Evolutionary conservation across 2,888 invertebrate species (phyloP), one percentile per base, ranked within the genome.

Genomic region (Drosophila anomalipes): DNA sequence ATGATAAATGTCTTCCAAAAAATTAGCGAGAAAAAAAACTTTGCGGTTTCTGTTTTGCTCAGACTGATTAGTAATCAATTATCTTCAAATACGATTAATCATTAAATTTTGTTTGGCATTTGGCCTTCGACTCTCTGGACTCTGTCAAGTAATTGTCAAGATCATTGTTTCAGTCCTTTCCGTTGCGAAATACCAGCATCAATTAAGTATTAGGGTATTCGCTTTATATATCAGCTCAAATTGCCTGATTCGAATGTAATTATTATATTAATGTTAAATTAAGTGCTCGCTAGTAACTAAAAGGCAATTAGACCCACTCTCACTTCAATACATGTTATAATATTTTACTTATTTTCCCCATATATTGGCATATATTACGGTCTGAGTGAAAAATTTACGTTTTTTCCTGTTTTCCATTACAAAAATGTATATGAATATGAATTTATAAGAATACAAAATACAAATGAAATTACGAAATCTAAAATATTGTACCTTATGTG

Each of bases 201-300:
- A 26, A 47, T 47, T 9, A 47, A 9, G 7, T 47, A 16, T 16
- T 52, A 14, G 41, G 41, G 22, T 7, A n/a, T 32, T 4, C 35
- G 35, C 22, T 26, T 7, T 28, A 37, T 28, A 35, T 19, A 56
- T 56, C 51, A 72, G n/a, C 33, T 32, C 14, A n/a, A 70, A 37
- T 47, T 32, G 39, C 9, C 35, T 6, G 56, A 63, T 73, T 30
- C 39, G 16, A 67, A 63, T 67, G 62, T 72, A 44, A 62, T 59
- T 51, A 32, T 37, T 37, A 71, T 58, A 51, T 3, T 44, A 57
- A 58, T 58, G 30, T 14, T 32, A 9, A 54, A 47, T 49, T 28
- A 33, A 57, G 39, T 58, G 39, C 51, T 41, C 35, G 14, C 26
- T 26, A 41, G 6, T 32, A 57, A 53, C 53, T 65, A 58, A 70